Percentiles rank a stretch among this genome's conserved stretches.
Conservation (phyloP, 2,797 vertebrate species). For the Erethizon dorsatum region DNA sequence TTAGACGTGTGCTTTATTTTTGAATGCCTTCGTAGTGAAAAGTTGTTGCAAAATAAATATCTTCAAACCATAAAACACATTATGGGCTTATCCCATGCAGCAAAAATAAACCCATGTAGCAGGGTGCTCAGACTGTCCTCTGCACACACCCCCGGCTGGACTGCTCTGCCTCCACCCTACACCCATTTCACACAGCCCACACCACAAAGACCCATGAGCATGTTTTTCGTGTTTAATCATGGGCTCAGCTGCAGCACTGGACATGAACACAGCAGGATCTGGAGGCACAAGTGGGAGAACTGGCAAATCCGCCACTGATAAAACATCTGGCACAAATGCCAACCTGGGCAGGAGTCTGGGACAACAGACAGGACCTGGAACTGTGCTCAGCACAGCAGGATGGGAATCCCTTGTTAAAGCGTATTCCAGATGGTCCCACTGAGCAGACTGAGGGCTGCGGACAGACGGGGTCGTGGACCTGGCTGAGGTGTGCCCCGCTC, state of each 20-base stretch:
- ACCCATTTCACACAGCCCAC: fast-evolving
- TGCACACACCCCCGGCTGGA: fast-evolving
- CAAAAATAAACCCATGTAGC: fast-evolving
- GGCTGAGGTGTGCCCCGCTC: fast-evolving
- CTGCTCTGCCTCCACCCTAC: fast-evolving
- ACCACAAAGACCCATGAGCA: fast-evolving
- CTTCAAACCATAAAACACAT: neutral
- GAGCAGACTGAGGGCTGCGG: neutral
- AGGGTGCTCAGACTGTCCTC: fast-evolving
- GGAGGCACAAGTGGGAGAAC: too few species aligned
- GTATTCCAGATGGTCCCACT: fast-evolving
- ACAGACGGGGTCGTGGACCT: too few species aligned
- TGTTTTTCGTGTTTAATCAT: neutral
- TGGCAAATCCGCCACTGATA: neutral
- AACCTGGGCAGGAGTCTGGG: neutral
- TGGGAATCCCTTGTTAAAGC: fast-evolving
- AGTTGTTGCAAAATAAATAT: neutral
- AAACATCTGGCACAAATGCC: neutral
- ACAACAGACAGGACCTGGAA: too few species aligned
- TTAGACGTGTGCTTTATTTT: neutral
- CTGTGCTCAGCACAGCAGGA: neutral
- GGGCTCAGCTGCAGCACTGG: fast-evolving
- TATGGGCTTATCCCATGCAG: fast-evolving
- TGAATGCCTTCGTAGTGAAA: neutral
- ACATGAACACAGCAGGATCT: neutral